Conservation (phyloP, 2,797 vertebrate genomes). For the Labeo calbasu region DNA sequence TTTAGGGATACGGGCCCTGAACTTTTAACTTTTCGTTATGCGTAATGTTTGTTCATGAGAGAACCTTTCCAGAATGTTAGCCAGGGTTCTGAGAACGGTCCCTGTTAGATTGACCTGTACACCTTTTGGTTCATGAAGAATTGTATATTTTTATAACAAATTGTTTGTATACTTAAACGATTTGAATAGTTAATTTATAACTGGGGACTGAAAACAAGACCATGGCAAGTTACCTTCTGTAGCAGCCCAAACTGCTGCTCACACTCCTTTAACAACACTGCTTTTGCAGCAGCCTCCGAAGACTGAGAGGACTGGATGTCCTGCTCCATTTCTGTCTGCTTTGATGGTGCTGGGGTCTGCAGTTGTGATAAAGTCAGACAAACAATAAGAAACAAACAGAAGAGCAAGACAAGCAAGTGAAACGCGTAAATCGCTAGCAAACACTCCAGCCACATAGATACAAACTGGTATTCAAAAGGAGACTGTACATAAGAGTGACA, state of each 20-base stretch:
- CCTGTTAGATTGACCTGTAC: neutral
- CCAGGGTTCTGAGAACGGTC: neutral
- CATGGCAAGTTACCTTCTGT: constrained; percentile 37
- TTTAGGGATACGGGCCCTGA: too few species aligned
- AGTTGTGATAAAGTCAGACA: neutral
- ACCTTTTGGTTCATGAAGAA: neutral
- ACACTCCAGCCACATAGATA: neutral
- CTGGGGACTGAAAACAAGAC: neutral
- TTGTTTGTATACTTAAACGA: neutral
- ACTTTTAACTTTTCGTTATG: neutral
- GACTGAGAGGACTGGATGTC: neutral
- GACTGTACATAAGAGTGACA: too few species aligned
- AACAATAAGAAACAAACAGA: neutral
- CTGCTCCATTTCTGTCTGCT: constrained; percentile 38
- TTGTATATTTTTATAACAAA: neutral
- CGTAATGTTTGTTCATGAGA: neutral
- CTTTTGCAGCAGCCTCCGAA: constrained; percentile 53
- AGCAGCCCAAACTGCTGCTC: constrained; percentile 72
- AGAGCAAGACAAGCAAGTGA: neutral
- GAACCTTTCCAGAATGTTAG: neutral
- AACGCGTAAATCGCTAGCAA: neutral
- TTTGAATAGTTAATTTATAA: neutral
- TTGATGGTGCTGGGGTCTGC: neutral
- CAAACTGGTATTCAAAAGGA: neutral
- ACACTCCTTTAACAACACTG: constrained; percentile 72